Evolutionary conservation across 2,888 invertebrate species (phyloP), one percentile per base, ranked within the genome.

Genomic region (Raillietiella orientalis): DNA sequence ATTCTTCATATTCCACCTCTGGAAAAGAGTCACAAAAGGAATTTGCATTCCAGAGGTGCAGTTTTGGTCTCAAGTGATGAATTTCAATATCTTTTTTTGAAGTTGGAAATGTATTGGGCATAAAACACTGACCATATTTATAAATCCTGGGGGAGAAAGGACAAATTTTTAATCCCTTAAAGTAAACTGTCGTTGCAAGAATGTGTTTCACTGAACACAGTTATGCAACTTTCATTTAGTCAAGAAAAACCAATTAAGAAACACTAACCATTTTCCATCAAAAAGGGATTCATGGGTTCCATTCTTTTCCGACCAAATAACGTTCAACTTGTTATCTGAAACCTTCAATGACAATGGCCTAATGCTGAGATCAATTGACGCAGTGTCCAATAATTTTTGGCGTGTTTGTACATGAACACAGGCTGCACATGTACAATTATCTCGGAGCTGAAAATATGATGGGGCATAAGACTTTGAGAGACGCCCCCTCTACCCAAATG

Each of bases 121-220:
- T 38, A 32, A 42, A 42, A 24, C 38, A 37, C 28, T 37, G 37
- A 9, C 42, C 41, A 30, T 40, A 41, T 20, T 37, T 37, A 26
- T 38, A 38, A 21, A 42, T 32, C 41, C 42, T 42, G 30, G 4
- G 24, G 20, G 24, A 20, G 14, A 32, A 25, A 16, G 13, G n/a
- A 27, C 14, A 22, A 5, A 4, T 33, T 16, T n/a, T n/a, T n/a
- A n/a, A n/a, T n/a, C n/a, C n/a, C n/a, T n/a, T n/a, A n/a, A n/a
- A n/a, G n/a, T n/a, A n/a, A n/a, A n/a, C n/a, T n/a, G n/a, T n/a
- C n/a, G n/a, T n/a, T n/a, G n/a, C n/a, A n/a, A n/a, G n/a, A n/a
- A n/a, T n/a, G n/a, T n/a, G n/a, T n/a, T n/a, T n/a, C n/a, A n/a
- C n/a, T n/a, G n/a, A n/a, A n/a, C n/a, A n/a, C n/a, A n/a, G n/a